Base-by-base conservation (phyloP, 2,113 vertebrate species). In the Halcyon malimbica region DNA sequence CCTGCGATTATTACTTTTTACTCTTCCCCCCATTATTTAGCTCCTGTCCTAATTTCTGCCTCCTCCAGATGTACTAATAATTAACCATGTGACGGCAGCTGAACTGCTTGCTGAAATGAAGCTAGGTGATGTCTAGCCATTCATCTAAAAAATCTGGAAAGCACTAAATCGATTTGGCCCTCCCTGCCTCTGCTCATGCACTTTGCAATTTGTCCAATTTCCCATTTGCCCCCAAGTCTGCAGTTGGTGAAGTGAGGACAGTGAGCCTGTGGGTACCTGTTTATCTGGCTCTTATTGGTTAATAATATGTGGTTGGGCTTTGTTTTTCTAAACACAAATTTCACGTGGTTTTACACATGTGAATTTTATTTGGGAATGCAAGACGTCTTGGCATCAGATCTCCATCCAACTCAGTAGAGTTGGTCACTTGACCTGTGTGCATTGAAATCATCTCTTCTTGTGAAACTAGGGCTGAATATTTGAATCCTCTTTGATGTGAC, bases 301-400 rank as follows among this genome's bases (percentile, higher is more conserved):
- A 63, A 78, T 29, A 57, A 33, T 25, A 9, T 13, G 80, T 37
- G 14, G 13, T 20, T 76, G 63, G 51, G 33, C 8, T 89, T 65
- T 20, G 25, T 50, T 73, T 51, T 86, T 44, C 51, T 41, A 41
- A 63, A 57, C 37, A 33, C 25, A 63, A 46, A 59, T 83, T 57
- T 63, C 11, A 5, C 5, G 21, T 41, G 41, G 35, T 57, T 82
- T 63, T 57, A 20, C 21, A 18, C 20, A 13, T 10, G 10, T 0
- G 6, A n/a, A 42, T 73, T 68, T 71, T 19, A 20, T 53, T 53
- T 57, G 53, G 41, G 59, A 51, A 62, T 31, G 35, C 59, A 41
- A 21, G 41, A 37, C 0, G 0, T 6, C 59, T 46, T 46, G 53
- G 20, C 28, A 1, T 10, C 4, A 11, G 31, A 51, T 37, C 35